Base-by-base conservation (phyloP, 2,888 invertebrate species). In the Cryptocephalus primarius region DNA sequence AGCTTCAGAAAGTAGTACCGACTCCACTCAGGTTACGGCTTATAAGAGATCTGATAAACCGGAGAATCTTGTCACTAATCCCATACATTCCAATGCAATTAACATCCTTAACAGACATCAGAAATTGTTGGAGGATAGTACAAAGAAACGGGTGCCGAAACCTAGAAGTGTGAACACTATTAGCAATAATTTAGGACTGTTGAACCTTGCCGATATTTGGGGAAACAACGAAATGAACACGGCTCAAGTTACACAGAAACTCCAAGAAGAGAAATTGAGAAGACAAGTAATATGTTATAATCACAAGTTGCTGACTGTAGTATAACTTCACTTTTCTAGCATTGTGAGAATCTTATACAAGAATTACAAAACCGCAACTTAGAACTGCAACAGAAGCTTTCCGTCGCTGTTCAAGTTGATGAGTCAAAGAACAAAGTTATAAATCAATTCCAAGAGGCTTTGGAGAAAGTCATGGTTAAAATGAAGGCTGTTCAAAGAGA, bases 341-440 rank as follows among this genome's bases (percentile, higher is more conserved):
- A 85, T 60, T 85, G 85, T 58, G 89, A 89, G 68, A 75, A 80
- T 48, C 72, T 84, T 57, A 86, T 89, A 43, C 82, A 83, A 59
- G 77, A 82, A 43, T 68, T 88, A 1, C 88, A 89, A 63, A 77
- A 77, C 55, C 80, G 81, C 54, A 68, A 84, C 43, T 68, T 88
- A 31, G 87, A 88, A 55, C 80, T 85, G 56, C 85, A 88, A 63
- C 85, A 89, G 63, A 83, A 83, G 57, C 65, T 89, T 32, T 84
- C 88, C 0, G 86, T 88, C 1, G 88, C 88, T 1, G 66, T 88
- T 6, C 78, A 81, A 65, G 83, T 88, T 0, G 88, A 89, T 65
- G 77, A 79, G 46, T 76, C 82, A 0, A 89, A 89, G 62, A 88
- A 88, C 58, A 68, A 72, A 1, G 80, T 84, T 0, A 79, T 89